Conservation (phyloP, 2,888 invertebrate species). For the Melikaiella ostensackeni region DNA sequence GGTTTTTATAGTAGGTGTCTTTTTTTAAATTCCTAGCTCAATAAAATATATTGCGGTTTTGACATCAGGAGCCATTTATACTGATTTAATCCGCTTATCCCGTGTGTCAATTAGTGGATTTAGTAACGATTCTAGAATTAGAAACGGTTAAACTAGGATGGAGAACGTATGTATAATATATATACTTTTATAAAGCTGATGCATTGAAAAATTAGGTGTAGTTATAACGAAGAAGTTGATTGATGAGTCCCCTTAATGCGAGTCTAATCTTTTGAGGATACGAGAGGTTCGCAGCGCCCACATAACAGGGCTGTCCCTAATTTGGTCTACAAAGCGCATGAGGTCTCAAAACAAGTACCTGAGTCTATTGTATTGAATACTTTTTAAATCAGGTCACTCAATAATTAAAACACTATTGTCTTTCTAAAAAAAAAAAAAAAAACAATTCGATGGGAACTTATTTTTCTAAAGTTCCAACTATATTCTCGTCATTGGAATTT, state of each 20-base stretch:
- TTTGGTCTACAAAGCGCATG: background rate
- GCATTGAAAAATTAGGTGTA: background rate
- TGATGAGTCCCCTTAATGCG: slow-evolving; percentile 1
- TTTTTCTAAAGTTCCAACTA: no score
- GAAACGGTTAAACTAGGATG: background rate
- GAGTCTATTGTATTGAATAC: background rate
- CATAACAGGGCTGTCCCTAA: background rate
- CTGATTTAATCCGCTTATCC: background rate
- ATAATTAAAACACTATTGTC: background rate
- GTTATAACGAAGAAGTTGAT: background rate
- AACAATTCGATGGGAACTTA: no score
- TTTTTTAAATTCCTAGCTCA: background rate
- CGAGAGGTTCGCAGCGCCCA: background rate
- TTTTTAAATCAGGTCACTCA: background rate
- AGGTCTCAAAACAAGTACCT: background rate
- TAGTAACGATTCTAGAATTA: background rate
- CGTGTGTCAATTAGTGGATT: background rate
- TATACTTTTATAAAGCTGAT: background rate
- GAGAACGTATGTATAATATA: background rate
- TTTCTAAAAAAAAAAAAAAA: no score
- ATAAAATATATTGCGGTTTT: background rate
- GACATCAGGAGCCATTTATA: background rate
- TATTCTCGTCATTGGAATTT: no score
- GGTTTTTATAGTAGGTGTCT: background rate
- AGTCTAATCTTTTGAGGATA: background rate